Evolutionary conservation across 2,888 invertebrate genomes (phyloP).

Genomic region (Trichopria drosophilae): DNA sequence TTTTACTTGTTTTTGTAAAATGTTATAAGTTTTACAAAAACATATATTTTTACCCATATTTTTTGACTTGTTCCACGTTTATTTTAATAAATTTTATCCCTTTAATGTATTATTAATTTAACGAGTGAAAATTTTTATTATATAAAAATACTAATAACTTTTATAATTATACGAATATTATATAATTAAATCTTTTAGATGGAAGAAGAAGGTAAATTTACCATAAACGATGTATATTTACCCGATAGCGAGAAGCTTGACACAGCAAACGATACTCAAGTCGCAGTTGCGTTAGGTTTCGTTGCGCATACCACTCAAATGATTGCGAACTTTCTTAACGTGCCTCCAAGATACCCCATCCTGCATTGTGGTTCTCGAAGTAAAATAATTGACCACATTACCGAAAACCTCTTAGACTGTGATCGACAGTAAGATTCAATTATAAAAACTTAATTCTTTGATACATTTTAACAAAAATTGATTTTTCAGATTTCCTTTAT

Average conservation of each 20-base stretch:
- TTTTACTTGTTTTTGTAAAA: no score
- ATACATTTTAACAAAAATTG: slow-evolving; percentile 45
- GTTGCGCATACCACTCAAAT: slow-evolving; percentile 82
- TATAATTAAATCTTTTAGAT: no score
- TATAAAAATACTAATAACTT: not conserved
- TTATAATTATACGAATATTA: slow-evolving; percentile 1
- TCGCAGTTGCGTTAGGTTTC: slow-evolving; percentile 86
- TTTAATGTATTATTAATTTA: no score
- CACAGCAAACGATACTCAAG: slow-evolving; percentile 65
- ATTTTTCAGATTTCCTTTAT: slow-evolving; percentile 77
- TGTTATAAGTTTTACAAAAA: no score
- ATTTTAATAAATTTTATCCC: no score
- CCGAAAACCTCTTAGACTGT: slow-evolving; percentile 68
- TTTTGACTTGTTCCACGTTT: no score
- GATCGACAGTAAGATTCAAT: slow-evolving; percentile 65
- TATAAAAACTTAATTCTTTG: slow-evolving; percentile 52
- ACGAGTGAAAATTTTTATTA: slow-evolving; percentile 2
- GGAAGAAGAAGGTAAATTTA: slow-evolving; percentile 62
- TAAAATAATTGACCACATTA: slow-evolving; percentile 78
- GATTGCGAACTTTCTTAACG: slow-evolving; percentile 79
- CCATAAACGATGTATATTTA: slow-evolving; percentile 70
- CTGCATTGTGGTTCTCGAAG: slow-evolving; percentile 80
- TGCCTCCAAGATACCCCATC: slow-evolving; percentile 84
- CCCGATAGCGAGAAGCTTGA: slow-evolving; percentile 68
- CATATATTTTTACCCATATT: no score